Conservation (phyloP, 2,113 vertebrate genomes). For the Pterocles burchelli region DNA sequence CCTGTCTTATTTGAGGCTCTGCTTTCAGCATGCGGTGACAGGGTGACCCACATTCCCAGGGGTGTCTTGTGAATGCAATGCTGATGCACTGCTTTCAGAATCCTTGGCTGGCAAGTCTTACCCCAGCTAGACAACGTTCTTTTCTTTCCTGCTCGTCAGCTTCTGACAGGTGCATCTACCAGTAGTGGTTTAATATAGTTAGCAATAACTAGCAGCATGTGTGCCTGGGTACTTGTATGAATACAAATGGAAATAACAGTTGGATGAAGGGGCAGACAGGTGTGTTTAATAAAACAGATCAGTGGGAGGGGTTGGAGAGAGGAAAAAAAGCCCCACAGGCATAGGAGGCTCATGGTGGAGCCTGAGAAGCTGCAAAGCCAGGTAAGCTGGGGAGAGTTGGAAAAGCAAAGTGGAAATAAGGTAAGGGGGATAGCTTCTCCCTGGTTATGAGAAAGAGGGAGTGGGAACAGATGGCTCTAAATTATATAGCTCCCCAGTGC, state of each 20-base stretch:
- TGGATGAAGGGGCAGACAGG: not conserved
- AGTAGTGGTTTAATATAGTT: not conserved
- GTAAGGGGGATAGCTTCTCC: not conserved
- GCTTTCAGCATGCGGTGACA: rapidly evolving
- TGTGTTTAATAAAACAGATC: slow-evolving; percentile 8
- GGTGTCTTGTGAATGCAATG: not conserved
- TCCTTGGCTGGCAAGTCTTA: not conserved
- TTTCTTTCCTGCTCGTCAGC: not conserved
- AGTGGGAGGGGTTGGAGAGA: not conserved
- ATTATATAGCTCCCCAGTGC: not conserved
- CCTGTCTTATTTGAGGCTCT: not conserved
- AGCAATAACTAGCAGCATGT: not conserved
- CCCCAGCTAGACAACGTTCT: not conserved
- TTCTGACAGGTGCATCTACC: not conserved
- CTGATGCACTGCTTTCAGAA: not conserved
- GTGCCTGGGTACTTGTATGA: not conserved
- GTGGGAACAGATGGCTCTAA: slow-evolving; percentile 33
- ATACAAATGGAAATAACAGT: not conserved
- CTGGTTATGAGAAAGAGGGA: not conserved
- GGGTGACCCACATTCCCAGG: slow-evolving; percentile 40
- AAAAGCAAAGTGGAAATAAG: not conserved
- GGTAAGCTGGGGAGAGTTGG: not conserved
- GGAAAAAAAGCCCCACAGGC: not conserved
- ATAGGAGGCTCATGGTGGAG: rapidly evolving
- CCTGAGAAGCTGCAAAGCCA: not conserved